Evolutionary conservation across 2,797 vertebrate genomes (phyloP).

Genomic region (Onychomys leucogaster): DNA sequence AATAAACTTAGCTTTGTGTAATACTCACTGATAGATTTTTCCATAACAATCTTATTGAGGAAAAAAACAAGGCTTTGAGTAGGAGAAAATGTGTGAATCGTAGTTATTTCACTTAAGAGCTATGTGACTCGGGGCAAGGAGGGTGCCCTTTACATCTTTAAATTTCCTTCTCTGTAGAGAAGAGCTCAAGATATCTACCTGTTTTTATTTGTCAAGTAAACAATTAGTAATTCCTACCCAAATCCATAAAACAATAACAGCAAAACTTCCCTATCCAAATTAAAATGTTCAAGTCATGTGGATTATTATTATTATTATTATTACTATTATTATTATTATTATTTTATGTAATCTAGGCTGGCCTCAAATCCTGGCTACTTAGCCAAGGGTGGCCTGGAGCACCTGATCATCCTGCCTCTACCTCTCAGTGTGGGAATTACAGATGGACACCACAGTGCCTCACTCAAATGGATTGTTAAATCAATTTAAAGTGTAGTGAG

Average conservation of each 20-base stretch:
- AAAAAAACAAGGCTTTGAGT: background rate
- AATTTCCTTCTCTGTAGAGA: slow-evolving; percentile 32
- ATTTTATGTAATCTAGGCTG: background rate
- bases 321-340: background rate
- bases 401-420: background rate
- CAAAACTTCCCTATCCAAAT: background rate
- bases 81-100: slow-evolving; percentile 29
- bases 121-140: background rate
- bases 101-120: background rate
- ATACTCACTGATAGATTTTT: background rate
- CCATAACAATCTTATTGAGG: background rate
- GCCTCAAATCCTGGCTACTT: background rate
- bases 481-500: background rate
- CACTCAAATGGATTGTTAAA: background rate
- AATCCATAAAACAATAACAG: background rate
- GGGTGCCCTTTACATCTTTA: background rate
- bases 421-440: background rate
- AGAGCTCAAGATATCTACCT: background rate
- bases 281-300: background rate
- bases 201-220: background rate
- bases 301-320: background rate
- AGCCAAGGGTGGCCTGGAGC: background rate
- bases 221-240: background rate
- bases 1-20: background rate
- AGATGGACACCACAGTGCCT: background rate